Percentiles rank a stretch among this genome's conserved stretches.
These are phyloP conservation scores for Strix uralensis DNA, from an alignment of 2,113 vertebrate species.

Conservation along the genomic window DNA sequence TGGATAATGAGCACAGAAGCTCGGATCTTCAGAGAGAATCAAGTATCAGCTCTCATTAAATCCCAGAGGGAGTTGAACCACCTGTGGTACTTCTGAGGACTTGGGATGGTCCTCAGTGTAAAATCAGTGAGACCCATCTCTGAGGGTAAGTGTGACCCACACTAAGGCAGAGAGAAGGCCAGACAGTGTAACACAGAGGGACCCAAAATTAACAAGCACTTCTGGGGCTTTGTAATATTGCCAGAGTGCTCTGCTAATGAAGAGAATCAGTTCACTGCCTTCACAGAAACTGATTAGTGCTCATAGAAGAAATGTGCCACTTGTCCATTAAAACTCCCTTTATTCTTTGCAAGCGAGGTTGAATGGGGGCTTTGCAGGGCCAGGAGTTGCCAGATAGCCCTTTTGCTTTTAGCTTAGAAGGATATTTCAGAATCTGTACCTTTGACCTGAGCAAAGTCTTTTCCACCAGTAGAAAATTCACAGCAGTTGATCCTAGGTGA, in stretches of 20 bases:
- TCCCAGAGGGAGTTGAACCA: background rate
- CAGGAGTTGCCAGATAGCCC: background rate
- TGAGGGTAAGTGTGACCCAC: rapidly evolving
- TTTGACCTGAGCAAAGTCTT: background rate
- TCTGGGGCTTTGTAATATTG: no score
- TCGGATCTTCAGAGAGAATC: rapidly evolving
- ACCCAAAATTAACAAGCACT: background rate
- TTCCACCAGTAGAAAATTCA: background rate
- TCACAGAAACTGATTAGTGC: background rate
- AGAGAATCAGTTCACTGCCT: background rate
- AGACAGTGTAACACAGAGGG: rapidly evolving
- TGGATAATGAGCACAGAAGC: rapidly evolving
- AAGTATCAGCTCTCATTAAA: rapidly evolving
- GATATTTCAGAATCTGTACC: background rate
- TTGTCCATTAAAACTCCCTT: rapidly evolving
- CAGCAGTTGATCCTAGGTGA: background rate
- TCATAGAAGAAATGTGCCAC: background rate
- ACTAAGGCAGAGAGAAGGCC: background rate
- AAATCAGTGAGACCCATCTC: rapidly evolving
- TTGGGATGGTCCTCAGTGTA: background rate
- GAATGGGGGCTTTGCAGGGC: background rate
- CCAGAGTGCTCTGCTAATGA: background rate
- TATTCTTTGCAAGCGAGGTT: background rate
- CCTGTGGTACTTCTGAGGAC: rapidly evolving
- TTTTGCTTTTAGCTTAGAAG: background rate